Evolutionary conservation across 1,140 invertebrate species (phyloP).

Genomic region (Sitophilus oryzae): DNA sequence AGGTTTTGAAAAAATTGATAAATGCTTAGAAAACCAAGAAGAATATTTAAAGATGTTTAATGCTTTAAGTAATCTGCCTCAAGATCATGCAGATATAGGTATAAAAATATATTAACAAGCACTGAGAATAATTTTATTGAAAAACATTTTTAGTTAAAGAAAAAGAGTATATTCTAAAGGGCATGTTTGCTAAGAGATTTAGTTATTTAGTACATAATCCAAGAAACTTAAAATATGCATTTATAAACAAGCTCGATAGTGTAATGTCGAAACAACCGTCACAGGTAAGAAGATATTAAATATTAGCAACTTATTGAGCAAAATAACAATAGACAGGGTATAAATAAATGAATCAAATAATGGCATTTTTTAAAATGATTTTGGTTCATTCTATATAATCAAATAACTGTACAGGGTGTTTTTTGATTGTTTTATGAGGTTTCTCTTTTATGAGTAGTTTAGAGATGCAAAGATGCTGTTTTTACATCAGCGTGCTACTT

Average conservation of each 20-base stretch:
- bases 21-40: slow-evolving; percentile 17
- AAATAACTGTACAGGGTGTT: no score
- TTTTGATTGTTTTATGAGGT: no score
- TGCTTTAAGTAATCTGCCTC: slow-evolving; percentile 7
- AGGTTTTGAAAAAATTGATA: slow-evolving; percentile 27
- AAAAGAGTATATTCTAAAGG: slow-evolving; percentile 29
- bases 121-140: not conserved
- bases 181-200: slow-evolving; percentile 28
- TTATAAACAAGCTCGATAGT: slow-evolving; percentile 24
- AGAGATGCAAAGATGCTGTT: no score
- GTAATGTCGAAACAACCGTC: slow-evolving; percentile 14
- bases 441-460: no score
- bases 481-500: no score
- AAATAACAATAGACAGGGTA: no score
- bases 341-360: no score
- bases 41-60: slow-evolving; percentile 20
- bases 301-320: not conserved
- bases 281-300: slow-evolving; percentile 4
- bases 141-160: slow-evolving; percentile 30
- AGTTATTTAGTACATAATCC: slow-evolving; percentile 19
- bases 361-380: no score
- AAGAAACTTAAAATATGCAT: slow-evolving; percentile 15
- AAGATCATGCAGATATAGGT: slow-evolving; percentile 25
- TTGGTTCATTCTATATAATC: no score
- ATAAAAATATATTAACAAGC: slow-evolving; percentile 3